Base-by-base conservation (phyloP, 2,113 vertebrate species). In the Melierax canorus region DNA sequence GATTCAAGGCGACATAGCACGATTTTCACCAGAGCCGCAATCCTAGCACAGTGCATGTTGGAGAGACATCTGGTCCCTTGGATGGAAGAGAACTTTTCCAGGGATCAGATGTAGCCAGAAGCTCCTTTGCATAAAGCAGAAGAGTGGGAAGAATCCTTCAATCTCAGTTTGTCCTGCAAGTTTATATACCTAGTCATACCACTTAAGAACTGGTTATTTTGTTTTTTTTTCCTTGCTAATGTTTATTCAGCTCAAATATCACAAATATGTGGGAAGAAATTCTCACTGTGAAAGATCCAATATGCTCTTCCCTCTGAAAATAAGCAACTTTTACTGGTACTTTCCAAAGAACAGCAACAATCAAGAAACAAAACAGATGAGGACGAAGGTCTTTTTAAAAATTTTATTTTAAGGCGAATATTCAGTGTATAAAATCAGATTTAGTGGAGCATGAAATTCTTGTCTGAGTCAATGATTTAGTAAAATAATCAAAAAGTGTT, bases 401-500 rank as follows among this genome's bases (percentile, higher is more conserved):
- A 88, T 41, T 67, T 46, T 68, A 79, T 83, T 86, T 83, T 55
- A 93, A 85, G 74, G n/a, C 38, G 5, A 86, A 72, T 92, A 94
- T 80, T 90, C 43, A 83, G 19, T 8, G 27, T 80, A 77, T 45
- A 78, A 94, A 86, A 82, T 75, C 55, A 62, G 72, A 87, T 21
- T 77, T 86, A 89, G 32, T 78, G 76, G 77, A 75, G 76, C 89
- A 91, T 0, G 29, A 95, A 88, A 96, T 84, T 86, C 76, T 74
- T 87, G 56, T 91, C 43, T 0, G 1, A 92, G 64, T 92, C 89
- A 89, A 36, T 63, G 89, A 94, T 86, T 43, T 59, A 87, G 32
- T 86, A 85, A 92, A 87, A 92, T 51, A 90, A 93, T 74, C 48
- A 94, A 50, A 84, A 84, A 93, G 45, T 23, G 15, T 60, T 92